Base-by-base conservation (phyloP, 1,140 invertebrate species). In the Panulirus ornatus region DNA sequence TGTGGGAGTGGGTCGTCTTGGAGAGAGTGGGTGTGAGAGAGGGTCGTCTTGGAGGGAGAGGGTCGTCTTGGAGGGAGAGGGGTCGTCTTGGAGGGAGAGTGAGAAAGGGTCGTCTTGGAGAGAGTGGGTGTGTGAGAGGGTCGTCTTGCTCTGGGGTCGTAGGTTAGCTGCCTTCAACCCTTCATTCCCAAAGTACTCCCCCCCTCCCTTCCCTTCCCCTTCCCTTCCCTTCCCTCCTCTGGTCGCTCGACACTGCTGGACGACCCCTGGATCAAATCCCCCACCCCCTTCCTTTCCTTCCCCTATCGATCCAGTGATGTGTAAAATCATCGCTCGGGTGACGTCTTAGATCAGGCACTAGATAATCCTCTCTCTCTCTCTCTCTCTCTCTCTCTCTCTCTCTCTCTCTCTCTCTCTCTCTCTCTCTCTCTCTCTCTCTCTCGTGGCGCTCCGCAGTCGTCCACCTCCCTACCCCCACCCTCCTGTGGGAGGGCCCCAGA, bases 351-450 rank as follows among this genome's bases (percentile, higher is more conserved):
- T 63, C 58, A 63, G 19, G 27, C 58, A 27, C 58, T 63, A 27
- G 27, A 2, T 22, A 58, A 58, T 58, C n/a, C n/a, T n/a, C n/a
- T n/a, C n/a, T n/a, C n/a, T n/a, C n/a, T n/a, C n/a, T n/a, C n/a
- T n/a, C n/a, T n/a, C n/a, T n/a, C n/a, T n/a, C n/a, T n/a, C n/a
- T n/a, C n/a, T n/a, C n/a, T 63, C 58, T 63, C 58, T 63, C 58
- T 63, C 58, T 63, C 58, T 63, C 58, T 63, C 58, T 63, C 58
- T 63, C 58, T 63, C 58, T 63, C 58, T 63, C 58, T 63, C 58
- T 63, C 58, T 63, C 58, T 63, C 58, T 63, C 58, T 63, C 58
- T 63, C 58, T 63, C n/a, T n/a, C n/a, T n/a, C n/a, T n/a, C n/a
- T n/a, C n/a, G n/a, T n/a, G n/a, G n/a, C n/a, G n/a, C n/a, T n/a